phyloP scores from a whole-genome alignment of 2,113 vertebrate genomes.

The Apodemus sylvaticus region DNA sequence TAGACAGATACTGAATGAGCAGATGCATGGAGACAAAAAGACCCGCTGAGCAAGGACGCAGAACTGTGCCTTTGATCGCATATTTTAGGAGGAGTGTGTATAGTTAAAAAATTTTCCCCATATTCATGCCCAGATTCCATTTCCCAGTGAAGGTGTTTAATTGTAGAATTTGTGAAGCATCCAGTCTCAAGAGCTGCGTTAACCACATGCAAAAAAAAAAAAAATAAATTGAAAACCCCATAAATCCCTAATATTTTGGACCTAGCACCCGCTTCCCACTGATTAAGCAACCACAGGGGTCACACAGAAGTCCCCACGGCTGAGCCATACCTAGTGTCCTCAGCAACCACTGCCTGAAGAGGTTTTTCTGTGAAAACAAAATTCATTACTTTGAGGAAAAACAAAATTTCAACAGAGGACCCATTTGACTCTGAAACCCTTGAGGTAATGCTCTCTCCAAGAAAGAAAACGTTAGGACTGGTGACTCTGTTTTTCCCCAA shows the following conservation, averaged over 20 bases:
- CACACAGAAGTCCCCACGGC: neutral
- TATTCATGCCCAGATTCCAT: constrained; percentile 11
- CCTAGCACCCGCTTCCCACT: constrained; percentile 37
- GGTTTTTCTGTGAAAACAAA: constrained; percentile 70
- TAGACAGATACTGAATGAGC: neutral
- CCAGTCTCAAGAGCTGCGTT: neutral
- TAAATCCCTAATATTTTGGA: constrained; percentile 59
- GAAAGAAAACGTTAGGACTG: neutral
- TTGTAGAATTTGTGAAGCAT: neutral
- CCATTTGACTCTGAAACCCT: fast-evolving
- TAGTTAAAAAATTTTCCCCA: neutral
- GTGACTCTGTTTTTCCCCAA: neutral
- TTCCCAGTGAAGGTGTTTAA: neutral
- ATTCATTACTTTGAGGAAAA: constrained; percentile 48
- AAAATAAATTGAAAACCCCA: constrained; percentile 48
- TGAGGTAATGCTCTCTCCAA: neutral
- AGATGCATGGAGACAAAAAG: fast-evolving
- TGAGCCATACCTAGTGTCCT: constrained; percentile 58
- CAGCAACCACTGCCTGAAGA: constrained; percentile 1
- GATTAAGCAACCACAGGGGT: neutral
- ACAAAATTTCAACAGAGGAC: neutral
- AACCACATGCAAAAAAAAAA: constrained; percentile 44
- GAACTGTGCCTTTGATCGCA: neutral
- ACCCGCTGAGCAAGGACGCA: neutral
- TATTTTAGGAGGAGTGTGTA: constrained; percentile 6